Base-by-base conservation (phyloP, 2,113 vertebrate genomes). In the Syngnathus floridae region DNA sequence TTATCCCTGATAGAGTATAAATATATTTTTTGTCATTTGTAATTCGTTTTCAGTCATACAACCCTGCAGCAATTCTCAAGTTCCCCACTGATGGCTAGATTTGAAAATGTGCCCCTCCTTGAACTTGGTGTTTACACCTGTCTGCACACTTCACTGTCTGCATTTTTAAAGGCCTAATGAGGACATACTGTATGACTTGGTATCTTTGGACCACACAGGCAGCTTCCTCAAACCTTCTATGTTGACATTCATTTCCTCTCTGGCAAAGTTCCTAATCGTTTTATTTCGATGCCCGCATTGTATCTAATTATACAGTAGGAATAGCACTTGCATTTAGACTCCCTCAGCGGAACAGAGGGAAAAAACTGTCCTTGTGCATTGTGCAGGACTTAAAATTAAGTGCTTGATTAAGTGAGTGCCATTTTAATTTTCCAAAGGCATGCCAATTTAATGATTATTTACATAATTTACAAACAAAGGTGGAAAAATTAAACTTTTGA, bases 171-270 rank as follows among this genome's bases (percentile, higher is more conserved):
- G 19, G 54, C 69, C 57, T 73, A 66, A 73, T 67, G 36, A 76
- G 41, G 75, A 75, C 74, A 77, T 74, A 62, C 26, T 31, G 26
- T 31, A 31, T 62, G 68, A 75, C 22, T 19, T 64, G 52, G 57
- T 61, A 57, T 72, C 41, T 76, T 64, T 62, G 57, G 83, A 82
- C 82, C 82, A 84, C 84, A 86, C 84, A 84, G 56, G 70, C 37
- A 70, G 75, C 67, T 76, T 84, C 81, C 75, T 80, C 77, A 76
- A 43, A 43, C 59, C 40, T 21, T 43, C 71, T 52, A 66, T 76
- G 52, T 6, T 70, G 72, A 61, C 40, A 16, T 43, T 64, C 21
- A 73, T 81, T 78, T 77, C 61, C 65, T 69, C 45, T 31, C 57
- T 65, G 7, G 62, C 56, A 70, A 67, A 73, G 46, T 58, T 67